Evolutionary conservation across 2,113 vertebrate species (phyloP).

Genomic region (Nothobranchius furzeri): DNA sequence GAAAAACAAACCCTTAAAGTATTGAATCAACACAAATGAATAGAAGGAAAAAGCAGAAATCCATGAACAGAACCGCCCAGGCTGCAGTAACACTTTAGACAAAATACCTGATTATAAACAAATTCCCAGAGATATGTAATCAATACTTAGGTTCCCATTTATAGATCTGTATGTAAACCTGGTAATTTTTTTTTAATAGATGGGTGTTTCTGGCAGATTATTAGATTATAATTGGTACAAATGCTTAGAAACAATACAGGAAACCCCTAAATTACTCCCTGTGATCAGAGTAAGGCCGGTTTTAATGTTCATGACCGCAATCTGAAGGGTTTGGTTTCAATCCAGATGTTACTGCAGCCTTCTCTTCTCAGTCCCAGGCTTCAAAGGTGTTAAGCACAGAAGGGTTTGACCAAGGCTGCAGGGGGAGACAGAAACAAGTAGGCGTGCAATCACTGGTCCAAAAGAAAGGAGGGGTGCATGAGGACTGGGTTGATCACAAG

Average conservation of each 20-base stretch:
- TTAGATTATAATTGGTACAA: background rate
- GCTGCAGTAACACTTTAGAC: slow-evolving; percentile 54
- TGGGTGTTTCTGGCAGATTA: no score
- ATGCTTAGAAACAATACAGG: background rate
- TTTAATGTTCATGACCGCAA: no score
- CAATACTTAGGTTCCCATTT: background rate
- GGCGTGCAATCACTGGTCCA: slow-evolving; percentile 70
- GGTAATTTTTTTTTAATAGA: background rate
- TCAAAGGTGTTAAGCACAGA: slow-evolving; percentile 42
- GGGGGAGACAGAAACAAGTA: slow-evolving; percentile 19
- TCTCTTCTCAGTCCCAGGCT: slow-evolving; percentile 38
- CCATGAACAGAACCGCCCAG: slow-evolving; percentile 43
- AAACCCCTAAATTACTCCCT: no score
- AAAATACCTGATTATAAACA: background rate
- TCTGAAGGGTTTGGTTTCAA: background rate
- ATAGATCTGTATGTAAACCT: background rate
- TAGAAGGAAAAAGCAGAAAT: slow-evolving; percentile 14
- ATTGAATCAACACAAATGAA: slow-evolving; percentile 26
- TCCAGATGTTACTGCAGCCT: slow-evolving; percentile 54
- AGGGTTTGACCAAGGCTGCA: slow-evolving; percentile 55
- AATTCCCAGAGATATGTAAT: no score
- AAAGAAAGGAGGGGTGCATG: slow-evolving; percentile 9
- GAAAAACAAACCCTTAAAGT: slow-evolving; percentile 30
- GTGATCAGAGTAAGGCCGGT: no score
- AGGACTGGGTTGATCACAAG: slow-evolving; percentile 52